phyloP scores from a whole-genome alignment of 2,888 invertebrate genomes.

The Nemapogon koenigi region DNA sequence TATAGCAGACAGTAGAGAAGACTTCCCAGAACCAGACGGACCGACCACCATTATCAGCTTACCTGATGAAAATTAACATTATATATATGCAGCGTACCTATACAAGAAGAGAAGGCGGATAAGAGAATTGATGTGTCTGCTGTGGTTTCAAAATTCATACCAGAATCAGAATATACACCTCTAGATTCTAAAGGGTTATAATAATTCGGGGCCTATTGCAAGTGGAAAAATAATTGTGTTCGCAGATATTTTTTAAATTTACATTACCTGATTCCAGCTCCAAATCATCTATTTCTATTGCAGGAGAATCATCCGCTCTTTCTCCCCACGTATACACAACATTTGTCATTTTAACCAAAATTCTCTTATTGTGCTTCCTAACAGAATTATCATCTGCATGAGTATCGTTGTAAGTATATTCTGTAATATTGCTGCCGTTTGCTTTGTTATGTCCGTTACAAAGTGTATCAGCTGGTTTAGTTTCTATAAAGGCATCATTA shows the following conservation, averaged over 20 bases:
- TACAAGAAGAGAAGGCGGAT: no score
- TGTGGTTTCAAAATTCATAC: no score
- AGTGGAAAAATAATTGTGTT: no score
- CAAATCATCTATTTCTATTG: slow-evolving; percentile 45
- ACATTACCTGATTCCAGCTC: slow-evolving; percentile 42
- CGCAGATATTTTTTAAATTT: no score
- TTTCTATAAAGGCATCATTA: slow-evolving; percentile 25
- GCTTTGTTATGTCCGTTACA: slow-evolving; percentile 17
- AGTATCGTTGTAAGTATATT: no score
- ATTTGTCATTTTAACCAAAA: slow-evolving; percentile 38
- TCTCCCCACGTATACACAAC: slow-evolving; percentile 58
- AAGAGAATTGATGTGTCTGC: no score
- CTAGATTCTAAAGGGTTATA: no score
- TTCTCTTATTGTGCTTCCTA: slow-evolving; percentile 10
- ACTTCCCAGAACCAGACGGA: slow-evolving; percentile 81
- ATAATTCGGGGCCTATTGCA: no score
- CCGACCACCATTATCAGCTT: slow-evolving; percentile 80
- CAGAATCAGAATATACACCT: no score
- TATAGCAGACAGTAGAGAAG: slow-evolving; percentile 76
- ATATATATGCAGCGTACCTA: no score
- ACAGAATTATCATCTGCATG: no score
- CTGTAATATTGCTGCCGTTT: background rate
- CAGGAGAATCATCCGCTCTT: slow-evolving; percentile 25
- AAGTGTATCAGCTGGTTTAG: slow-evolving; percentile 18
- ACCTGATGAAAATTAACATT: no score